Conservation (phyloP, 2,888 invertebrate species). For the Drosophila pseudotakahashii region DNA sequence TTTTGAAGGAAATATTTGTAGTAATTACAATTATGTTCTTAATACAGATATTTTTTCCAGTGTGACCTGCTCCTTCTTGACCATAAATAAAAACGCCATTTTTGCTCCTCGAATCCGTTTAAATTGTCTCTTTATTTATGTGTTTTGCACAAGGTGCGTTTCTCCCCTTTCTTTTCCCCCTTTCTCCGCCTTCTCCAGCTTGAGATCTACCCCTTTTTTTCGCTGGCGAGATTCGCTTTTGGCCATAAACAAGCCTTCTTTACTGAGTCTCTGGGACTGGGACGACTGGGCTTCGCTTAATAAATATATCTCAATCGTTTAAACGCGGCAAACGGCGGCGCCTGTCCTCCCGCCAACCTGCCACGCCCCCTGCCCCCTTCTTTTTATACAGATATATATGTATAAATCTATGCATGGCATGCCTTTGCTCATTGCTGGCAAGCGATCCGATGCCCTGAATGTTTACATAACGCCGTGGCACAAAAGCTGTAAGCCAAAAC, state of each 20-base stretch:
- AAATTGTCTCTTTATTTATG: conserved; percentile 67
- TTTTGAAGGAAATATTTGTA: too few relatives aligned
- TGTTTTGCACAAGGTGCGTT: conserved; percentile 44
- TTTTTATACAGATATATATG: not conserved
- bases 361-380: conserved; percentile 3
- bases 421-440: conserved; percentile 45
- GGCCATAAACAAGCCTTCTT: conserved; percentile 37
- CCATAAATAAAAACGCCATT: conserved; percentile 61
- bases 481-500: conserved; percentile 62
- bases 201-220: not conserved
- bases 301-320: conserved; percentile 65
- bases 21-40: too few relatives aligned
- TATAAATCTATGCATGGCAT: conserved; percentile 34
- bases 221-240: conserved; percentile 18
- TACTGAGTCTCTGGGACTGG: conserved; percentile 31
- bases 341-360: conserved; percentile 30
- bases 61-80: conserved; percentile 3
- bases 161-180: not conserved
- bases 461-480: conserved; percentile 77
- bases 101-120: conserved; percentile 33
- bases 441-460: conserved; percentile 66
- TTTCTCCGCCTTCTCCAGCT: not conserved
- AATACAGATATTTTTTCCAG: not conserved
- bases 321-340: conserved; percentile 57
- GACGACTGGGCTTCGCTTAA: conserved; percentile 46